Base-by-base conservation (phyloP, 1,140 invertebrate genomes). In the Mylabris phalerata region DNA sequence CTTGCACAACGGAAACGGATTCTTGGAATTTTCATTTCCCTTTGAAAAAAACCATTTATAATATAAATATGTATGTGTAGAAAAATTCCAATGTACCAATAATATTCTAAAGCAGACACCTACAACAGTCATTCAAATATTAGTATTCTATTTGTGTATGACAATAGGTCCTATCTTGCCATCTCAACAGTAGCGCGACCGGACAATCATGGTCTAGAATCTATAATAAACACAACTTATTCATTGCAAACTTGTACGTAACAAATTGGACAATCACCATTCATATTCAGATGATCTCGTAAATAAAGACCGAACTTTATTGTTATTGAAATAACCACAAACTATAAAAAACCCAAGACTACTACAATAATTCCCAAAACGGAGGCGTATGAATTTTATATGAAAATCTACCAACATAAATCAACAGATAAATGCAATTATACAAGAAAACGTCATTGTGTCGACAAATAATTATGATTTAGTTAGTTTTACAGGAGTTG, bases 191-290 rank as follows among this genome's bases (percentile, higher is more conserved):
- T 55, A 55, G 52, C 45, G 44, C 43, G 43, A 55, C 52, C 52
- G 52, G 52, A 55, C 43, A 55, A 55, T 55, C 52, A 44, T 55
- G 52, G 52, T 47, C 52, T 55, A 48, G 52, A 55, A 55, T 55
- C 52, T 55, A 55, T 55, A 47, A 55, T 55, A 46, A 19, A 55
- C 19, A 45, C 51, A 4, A 54, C 51, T 54, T 54, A 54, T 11
- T 54, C 51, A 54, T 54, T 27, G 42, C 32, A 32, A 32, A 32
- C 32, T 32, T 32, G 4, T 32, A 32, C 4, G 32, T 32, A 32
- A 32, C 32, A 32, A 32, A 32, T 32, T 32, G 32, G 32, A 32
- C 32, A 32, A 19, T 32, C 32, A 32, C 32, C 32, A 32, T 32
- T 32, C 32, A 32, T 32, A 32, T 32, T 32, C 32, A 32, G 32